A percentile compares a stretch with the other conserved stretches of the same genome.
These are phyloP conservation scores for Microplitis demolitor DNA, from an alignment of 1,140 invertebrate species.

Conservation along the genomic window DNA sequence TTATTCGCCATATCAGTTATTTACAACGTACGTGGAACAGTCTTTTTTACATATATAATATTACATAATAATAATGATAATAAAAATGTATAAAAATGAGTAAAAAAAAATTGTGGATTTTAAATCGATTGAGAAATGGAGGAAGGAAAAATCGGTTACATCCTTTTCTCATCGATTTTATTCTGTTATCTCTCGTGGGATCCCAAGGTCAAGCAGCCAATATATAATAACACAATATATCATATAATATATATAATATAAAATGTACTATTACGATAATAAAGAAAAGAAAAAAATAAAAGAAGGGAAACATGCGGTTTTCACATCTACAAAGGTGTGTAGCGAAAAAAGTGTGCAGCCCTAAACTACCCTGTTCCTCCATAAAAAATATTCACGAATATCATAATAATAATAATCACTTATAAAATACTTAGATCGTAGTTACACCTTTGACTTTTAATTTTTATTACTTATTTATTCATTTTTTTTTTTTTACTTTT, in stretches of 20 bases:
- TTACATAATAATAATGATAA: not conserved
- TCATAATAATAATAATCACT: constrained; percentile 21
- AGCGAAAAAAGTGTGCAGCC: constrained; percentile 44
- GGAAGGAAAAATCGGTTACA: not conserved
- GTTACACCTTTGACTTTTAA: not conserved
- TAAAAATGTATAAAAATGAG: not conserved
- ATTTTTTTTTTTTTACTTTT: not conserved
- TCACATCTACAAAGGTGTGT: not conserved
- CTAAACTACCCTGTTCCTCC: constrained; percentile 60
- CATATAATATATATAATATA: too few species aligned
- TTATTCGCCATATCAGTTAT: constrained; percentile 41
- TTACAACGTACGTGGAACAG: constrained; percentile 16
- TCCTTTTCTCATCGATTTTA: not conserved
- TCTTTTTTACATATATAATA: not conserved
- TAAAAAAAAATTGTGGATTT: not conserved
- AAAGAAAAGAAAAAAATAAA: not conserved
- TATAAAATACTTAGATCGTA: constrained; percentile 1
- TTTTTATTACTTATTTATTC: not conserved
- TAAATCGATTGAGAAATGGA: not conserved
- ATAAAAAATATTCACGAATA: constrained; percentile 49
- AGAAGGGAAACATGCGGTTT: not conserved
- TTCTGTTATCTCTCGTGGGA: not conserved
- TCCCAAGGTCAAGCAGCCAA: not conserved
- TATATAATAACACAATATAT: too few species aligned
- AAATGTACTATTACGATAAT: not conserved